Evolutionary conservation across 2,888 invertebrate species (phyloP).

Genomic region (Apoda limacodes): DNA sequence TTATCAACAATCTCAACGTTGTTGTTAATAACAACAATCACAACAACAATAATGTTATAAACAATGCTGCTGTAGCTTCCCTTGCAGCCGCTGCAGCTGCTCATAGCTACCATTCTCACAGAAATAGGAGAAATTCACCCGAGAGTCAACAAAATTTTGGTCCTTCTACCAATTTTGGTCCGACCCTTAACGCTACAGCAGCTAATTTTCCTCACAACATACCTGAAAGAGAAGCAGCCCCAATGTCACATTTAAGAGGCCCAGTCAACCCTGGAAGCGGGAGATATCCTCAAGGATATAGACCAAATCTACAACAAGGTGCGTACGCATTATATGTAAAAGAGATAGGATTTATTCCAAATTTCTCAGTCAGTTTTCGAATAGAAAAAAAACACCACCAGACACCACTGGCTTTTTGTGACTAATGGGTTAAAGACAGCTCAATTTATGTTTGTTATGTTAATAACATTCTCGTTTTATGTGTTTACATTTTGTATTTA

Average conservation of each 20-base stretch:
- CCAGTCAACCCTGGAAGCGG: conserved; percentile 57
- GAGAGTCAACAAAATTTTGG: conserved; percentile 55
- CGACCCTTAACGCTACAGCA: conserved; percentile 55
- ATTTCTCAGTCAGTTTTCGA: conserved; percentile 19
- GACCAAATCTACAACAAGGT: conserved; percentile 65
- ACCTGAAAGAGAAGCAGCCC: conserved; percentile 54
- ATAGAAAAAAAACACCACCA: conserved; percentile 39
- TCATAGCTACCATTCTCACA: conserved; percentile 58
- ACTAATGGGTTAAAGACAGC: conserved; percentile 62
- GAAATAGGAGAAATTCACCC: conserved; percentile 58
- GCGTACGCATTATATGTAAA: conserved; percentile 38
- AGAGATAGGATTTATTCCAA: conserved; percentile 47
- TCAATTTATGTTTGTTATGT: conserved; percentile 42
- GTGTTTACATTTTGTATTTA: conserved; percentile 32
- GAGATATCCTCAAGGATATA: conserved; percentile 56
- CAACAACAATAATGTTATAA: conserved; percentile 64
- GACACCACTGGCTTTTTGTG: conserved; percentile 51
- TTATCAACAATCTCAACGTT: conserved; percentile 63
- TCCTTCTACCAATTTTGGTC: conserved; percentile 50
- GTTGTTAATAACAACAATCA: conserved; percentile 67
- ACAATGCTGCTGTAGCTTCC: conserved; percentile 63
- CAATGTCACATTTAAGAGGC: conserved; percentile 60
- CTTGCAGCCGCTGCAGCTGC: conserved; percentile 63
- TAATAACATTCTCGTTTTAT: conserved; percentile 24
- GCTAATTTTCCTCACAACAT: conserved; percentile 51